Base-by-base conservation (phyloP, 2,797 vertebrate genomes). In the Epinephelus malabaricus region DNA sequence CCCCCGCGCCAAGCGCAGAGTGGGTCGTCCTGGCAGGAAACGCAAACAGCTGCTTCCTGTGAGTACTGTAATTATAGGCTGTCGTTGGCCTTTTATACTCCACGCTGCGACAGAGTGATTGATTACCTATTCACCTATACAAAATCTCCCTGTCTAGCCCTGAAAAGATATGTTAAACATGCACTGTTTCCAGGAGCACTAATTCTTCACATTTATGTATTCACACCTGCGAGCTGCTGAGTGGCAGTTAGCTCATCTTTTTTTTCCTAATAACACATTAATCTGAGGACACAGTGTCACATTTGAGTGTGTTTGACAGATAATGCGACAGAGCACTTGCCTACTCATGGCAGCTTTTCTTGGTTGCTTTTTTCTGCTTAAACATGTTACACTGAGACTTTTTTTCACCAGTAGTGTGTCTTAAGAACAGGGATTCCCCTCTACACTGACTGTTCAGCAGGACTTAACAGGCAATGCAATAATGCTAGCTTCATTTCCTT, bases 31-130 rank as follows among this genome's bases (percentile, higher is more conserved):
- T 0, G 96, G 96, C 86, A 94, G 97, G 90, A 98, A 98, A 93
- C 97, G 97, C 95, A 99, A 98, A 88, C 96, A 97, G 87, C 96
- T 96, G 87, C 96, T 96, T 70, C 95, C 92, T 95, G 98, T 99
- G 94, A 98, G 97, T 97, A 78, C 89, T 81, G 47, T 79, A 86
- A 84, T 90, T 75, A 79, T 2, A 69, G 69, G 73, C 81, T 76
- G 67, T 62, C 54, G 1, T 58, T 34, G 6, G 64, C 51, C 47
- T 78, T 76, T 79, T 63, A 55, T 65, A 15, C 59, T 69, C 56
- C 25, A 56, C 67, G 7, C 73, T 58, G 50, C 23, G 43, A 69
- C 61, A 51, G 40, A 66, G 53, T 65, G 66, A 81, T 67, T 83
- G 62, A 87, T 84, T 56, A 63, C 73, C n/a, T 62, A n/a, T 55